Percentiles rank a stretch among this genome's conserved stretches.
These are phyloP conservation scores for Leptothorax acervorum DNA, from an alignment of 2,888 invertebrate species.

Conservation along the genomic window DNA sequence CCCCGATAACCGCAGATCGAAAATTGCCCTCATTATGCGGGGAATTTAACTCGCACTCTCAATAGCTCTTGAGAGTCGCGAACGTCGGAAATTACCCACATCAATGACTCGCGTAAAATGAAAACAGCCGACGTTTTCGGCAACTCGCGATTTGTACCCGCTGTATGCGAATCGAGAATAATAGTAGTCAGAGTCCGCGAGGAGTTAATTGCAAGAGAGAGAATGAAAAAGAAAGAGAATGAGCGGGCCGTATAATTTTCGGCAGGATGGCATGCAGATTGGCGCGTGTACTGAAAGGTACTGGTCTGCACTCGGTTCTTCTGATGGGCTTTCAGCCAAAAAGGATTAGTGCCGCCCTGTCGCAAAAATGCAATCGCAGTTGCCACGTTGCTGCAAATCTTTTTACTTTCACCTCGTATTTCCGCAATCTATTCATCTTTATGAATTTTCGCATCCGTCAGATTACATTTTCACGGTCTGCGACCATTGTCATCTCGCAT, in stretches of 20 bases:
- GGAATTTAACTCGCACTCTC: background rate
- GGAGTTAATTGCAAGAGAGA: slow-evolving; percentile 56
- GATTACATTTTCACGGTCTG: background rate
- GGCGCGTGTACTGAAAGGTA: slow-evolving; percentile 8
- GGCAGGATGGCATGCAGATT: slow-evolving; percentile 29
- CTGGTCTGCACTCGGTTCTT: slow-evolving; percentile 37
- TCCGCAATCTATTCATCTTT: background rate
- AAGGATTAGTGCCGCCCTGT: slow-evolving; percentile 73
- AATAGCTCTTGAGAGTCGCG: background rate
- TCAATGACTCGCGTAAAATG: slow-evolving; percentile 17
- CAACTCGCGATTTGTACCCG: background rate
- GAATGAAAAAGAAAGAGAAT: background rate
- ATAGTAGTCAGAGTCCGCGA: slow-evolving; percentile 51
- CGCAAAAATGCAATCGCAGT: slow-evolving; percentile 54
- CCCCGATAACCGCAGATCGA: background rate
- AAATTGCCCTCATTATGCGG: slow-evolving; percentile 14
- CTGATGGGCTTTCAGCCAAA: slow-evolving; percentile 75
- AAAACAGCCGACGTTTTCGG: slow-evolving; percentile 1
- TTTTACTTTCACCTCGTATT: background rate
- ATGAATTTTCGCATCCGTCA: background rate
- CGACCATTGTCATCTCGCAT: background rate
- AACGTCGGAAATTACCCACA: slow-evolving; percentile 16
- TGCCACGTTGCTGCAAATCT: slow-evolving; percentile 39
- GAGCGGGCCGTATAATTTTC: slow-evolving; percentile 57
- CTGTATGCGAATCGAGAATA: slow-evolving; percentile 30